Percentiles rank a stretch among this genome's conserved stretches.
phyloP scores from a whole-genome alignment of 2,797 vertebrate species.

The Propithecus deckenii region DNA sequence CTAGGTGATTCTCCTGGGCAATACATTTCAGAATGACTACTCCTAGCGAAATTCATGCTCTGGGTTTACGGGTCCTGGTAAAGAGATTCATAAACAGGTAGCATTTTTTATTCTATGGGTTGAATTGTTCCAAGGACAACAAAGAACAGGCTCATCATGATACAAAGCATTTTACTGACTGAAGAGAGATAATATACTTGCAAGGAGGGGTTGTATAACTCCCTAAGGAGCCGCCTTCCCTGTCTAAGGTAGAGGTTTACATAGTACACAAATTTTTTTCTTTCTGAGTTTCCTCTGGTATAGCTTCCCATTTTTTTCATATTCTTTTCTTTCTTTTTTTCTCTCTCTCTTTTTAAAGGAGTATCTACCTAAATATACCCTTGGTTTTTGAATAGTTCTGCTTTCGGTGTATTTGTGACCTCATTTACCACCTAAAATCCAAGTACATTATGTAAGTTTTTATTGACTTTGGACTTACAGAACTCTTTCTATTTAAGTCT shows the following conservation, averaged over 20 bases:
- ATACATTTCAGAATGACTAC: background rate
- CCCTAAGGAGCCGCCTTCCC: background rate
- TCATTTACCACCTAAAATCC: background rate
- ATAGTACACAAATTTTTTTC: background rate
- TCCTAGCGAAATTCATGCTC: background rate
- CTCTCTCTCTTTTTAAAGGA: background rate
- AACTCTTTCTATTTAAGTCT: slow-evolving; percentile 35
- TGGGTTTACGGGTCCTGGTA: background rate
- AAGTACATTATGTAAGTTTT: slow-evolving; percentile 7
- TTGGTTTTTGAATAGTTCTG: background rate
- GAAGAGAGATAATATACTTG: background rate
- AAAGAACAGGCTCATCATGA: background rate
- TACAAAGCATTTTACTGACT: background rate
- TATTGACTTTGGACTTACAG: slow-evolving; percentile 23
- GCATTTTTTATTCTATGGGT: background rate
- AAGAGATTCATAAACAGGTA: background rate
- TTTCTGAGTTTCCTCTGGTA: background rate
- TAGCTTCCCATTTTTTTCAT: background rate
- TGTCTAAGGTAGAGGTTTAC: background rate
- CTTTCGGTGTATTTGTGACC: background rate
- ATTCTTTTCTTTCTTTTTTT: rapidly evolving
- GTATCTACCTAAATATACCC: background rate
- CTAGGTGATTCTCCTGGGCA: background rate
- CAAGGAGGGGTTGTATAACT: background rate
- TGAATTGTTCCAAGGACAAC: background rate